Evolutionary conservation across 2,113 vertebrate genomes (phyloP).

Genomic region (Myotis davidii): DNA sequence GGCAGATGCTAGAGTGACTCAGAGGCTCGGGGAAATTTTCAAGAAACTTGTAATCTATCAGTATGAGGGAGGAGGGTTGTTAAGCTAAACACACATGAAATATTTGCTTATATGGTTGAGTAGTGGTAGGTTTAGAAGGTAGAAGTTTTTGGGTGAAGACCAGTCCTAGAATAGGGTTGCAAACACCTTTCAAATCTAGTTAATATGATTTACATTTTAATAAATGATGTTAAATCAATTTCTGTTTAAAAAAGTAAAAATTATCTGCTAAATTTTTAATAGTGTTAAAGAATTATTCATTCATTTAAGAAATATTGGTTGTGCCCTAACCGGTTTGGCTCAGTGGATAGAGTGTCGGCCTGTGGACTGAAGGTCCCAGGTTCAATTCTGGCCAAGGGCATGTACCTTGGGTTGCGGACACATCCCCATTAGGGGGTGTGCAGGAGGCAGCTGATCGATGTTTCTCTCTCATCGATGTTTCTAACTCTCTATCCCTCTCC

Average conservation of each 20-base stretch:
- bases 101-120: not conserved
- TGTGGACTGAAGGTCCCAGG: too few relatives aligned
- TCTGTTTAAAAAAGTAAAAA: not conserved
- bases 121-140: not conserved
- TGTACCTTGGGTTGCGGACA: too few relatives aligned
- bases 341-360: too few relatives aligned
- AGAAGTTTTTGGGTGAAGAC: not conserved
- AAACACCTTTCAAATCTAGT: not conserved
- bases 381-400: too few relatives aligned
- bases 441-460: too few relatives aligned
- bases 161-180: not conserved
- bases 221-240: not conserved
- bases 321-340: too few relatives aligned
- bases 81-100: not conserved
- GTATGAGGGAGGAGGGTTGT: fast-evolving
- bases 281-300: not conserved
- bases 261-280: not conserved
- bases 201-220: not conserved
- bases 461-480: too few relatives aligned
- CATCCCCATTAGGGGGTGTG: too few relatives aligned
- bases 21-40: not conserved
- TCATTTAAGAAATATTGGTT: not conserved
- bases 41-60: not conserved
- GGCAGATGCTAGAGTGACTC: not conserved
- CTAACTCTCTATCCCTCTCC: too few relatives aligned